Evolutionary conservation across 2,113 vertebrate genomes (phyloP).

Genomic region (Cephalopterus ornatus): DNA sequence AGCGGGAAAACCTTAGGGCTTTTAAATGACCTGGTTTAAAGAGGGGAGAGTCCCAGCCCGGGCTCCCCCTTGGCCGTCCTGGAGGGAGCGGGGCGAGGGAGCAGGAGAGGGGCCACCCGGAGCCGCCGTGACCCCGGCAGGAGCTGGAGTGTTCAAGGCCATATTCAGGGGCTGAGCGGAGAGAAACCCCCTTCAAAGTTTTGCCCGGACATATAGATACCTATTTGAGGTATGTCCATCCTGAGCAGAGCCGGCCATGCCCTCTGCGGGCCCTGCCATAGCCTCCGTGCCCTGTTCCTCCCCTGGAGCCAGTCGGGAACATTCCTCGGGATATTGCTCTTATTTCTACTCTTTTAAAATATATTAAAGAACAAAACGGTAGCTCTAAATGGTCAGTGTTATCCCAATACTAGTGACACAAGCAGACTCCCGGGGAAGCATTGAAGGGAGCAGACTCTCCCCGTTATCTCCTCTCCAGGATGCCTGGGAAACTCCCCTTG

Average conservation of each 20-base stretch:
- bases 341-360: not conserved
- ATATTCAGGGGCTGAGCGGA: fast-evolving
- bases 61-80: not conserved
- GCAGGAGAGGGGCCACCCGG: fast-evolving
- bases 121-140: not conserved
- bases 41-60: not conserved
- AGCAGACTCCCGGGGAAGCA: not conserved
- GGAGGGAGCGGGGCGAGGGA: not conserved
- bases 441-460: not conserved
- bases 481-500: not conserved
- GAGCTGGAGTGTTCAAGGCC: not conserved
- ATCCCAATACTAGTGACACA: not conserved
- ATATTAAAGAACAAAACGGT: not conserved
- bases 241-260: not conserved
- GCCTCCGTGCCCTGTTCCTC: not conserved
- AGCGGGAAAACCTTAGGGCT: not conserved
- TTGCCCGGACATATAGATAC: fast-evolving
- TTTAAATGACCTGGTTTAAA: not conserved
- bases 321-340: not conserved
- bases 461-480: not conserved
- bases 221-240: too few relatives aligned
- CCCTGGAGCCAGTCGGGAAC: fast-evolving
- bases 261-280: not conserved
- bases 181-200: not conserved
- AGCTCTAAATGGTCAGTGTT: not conserved